Evolutionary conservation across 1,140 invertebrate species (phyloP).

Genomic region (Drosophila elegans): DNA sequence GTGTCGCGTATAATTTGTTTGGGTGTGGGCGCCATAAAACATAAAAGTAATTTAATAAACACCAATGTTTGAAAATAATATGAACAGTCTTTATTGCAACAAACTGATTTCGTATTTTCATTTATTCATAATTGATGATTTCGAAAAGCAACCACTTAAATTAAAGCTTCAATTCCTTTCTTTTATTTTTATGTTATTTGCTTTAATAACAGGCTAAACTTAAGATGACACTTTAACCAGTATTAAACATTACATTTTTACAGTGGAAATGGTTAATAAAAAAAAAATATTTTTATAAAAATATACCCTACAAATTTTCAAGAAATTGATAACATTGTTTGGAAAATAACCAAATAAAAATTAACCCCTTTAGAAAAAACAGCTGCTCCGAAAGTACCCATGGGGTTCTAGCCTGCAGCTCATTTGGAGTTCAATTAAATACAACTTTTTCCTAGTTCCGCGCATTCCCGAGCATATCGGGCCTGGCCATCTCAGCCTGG

Average conservation of each 20-base stretch:
- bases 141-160: too few relatives aligned
- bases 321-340: too few relatives aligned
- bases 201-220: too few relatives aligned
- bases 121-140: background rate
- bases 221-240: too few relatives aligned
- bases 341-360: background rate
- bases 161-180: too few relatives aligned
- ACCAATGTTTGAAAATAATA: too few relatives aligned
- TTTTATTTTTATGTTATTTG: too few relatives aligned
- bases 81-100: background rate
- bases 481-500: conserved; percentile 19
- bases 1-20: conserved; percentile 14
- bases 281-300: too few relatives aligned
- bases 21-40: background rate
- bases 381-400: background rate
- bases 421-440: background rate
- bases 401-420: background rate
- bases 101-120: background rate
- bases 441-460: conserved; percentile 8
- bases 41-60: background rate
- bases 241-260: too few relatives aligned
- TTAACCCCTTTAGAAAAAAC: background rate
- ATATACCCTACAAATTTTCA: too few relatives aligned
- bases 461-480: conserved; percentile 27
- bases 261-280: too few relatives aligned